Base-by-base conservation (phyloP, 2,888 invertebrate genomes). In the Drosophila niveifrons region DNA sequence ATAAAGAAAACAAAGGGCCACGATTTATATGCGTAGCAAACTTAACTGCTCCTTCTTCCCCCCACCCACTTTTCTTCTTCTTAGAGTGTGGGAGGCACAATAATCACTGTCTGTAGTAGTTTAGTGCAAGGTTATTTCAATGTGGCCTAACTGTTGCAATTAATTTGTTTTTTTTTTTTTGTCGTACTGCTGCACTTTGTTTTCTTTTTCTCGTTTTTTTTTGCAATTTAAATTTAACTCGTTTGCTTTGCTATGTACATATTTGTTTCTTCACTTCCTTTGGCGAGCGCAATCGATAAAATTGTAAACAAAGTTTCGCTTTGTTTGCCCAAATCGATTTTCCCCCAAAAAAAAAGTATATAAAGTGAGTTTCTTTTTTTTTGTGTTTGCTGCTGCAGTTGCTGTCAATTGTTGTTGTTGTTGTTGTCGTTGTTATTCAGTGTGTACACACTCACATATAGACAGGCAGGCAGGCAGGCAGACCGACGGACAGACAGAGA, bases 311-410 rank as follows among this genome's bases (percentile, higher is more conserved):
- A 89, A 69, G 65, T 70, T 67, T 69, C 66, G 56, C 36, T 75
- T 75, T 78, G 51, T 55, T 75, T 57, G n/a, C 31, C 36, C 66
- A 61, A 79, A 88, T 88, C 89, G 88, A 88, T 88, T 88, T 88
- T 89, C 78, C 88, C 88, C 79, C 78, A 62, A 80, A 72, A 72
- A 59, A 52, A 39, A 61, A 58, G 31, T 23, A 23, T 23, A 23
- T 23, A 23, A 23, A 23, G 23, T 23, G 9, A 48, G 10, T 34
- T 11, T 2, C 43, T 43, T 66, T 64, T 44, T 71, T 78, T 59
- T 61, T 61, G 56, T 73, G 72, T 39, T 28, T 39, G 36, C 52
- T 67, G 55, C 57, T 72, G 72, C 74, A 73, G 39, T 73, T 65
- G 56, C 64, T 74, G 39, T 58, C 52, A 72, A 78, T 82, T 80